These are phyloP conservation scores for Megaptera novaeangliae DNA, from an alignment of 2,113 vertebrate genomes.

Conservation along the genomic window DNA sequence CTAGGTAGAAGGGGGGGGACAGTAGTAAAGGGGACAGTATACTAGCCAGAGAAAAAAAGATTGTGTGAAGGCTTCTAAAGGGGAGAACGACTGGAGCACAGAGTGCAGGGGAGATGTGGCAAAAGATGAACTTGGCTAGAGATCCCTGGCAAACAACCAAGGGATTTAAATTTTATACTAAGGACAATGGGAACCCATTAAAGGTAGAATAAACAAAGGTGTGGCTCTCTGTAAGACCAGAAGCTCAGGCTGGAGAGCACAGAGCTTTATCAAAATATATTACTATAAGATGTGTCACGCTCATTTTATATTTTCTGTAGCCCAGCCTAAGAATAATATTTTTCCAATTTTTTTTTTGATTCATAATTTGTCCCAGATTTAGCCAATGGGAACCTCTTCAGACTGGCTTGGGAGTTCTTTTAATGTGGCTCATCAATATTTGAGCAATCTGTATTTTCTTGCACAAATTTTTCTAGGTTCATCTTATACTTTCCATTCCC, in stretches of 20 bases:
- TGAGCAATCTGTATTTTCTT: not conserved
- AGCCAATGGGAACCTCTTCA: not conserved
- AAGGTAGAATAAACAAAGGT: not conserved
- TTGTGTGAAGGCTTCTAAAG: not conserved
- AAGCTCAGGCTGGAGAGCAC: not conserved
- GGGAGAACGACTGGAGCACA: not conserved
- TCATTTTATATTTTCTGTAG: not conserved
- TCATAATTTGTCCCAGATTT: not conserved
- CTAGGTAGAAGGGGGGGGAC: not conserved
- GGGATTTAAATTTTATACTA: not conserved
- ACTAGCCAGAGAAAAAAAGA: not conserved
- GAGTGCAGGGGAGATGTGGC: not conserved
- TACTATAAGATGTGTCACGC: not conserved
- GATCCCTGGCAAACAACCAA: not conserved
- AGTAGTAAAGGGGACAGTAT: not conserved
- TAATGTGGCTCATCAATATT: not conserved
- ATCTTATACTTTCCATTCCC: not conserved
- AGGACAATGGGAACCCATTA: not conserved
- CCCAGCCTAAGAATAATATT: not conserved
- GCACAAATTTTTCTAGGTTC: not conserved
- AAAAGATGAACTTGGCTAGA: not conserved
- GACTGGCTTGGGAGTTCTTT: not conserved
- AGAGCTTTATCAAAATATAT: not conserved
- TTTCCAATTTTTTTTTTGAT: not conserved
- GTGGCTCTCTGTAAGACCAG: not conserved